Evolutionary conservation across 2,888 invertebrate genomes (phyloP).

Genomic region (Poecilobothrus nobilitatus): DNA sequence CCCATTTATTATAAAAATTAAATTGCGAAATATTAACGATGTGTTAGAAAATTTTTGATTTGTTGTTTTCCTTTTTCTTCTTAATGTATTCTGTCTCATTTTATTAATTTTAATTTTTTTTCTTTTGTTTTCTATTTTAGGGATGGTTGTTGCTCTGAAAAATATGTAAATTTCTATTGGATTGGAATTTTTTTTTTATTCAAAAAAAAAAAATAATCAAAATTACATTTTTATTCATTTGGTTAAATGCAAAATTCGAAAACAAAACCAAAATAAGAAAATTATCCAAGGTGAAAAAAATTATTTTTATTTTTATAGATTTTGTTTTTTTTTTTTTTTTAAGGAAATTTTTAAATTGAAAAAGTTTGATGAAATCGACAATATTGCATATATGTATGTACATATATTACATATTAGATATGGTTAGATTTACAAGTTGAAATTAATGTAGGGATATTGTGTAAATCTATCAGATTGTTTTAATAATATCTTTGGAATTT

Average conservation of each 20-base stretch:
- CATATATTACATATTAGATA: no score
- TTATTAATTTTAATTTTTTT: constrained; percentile 1
- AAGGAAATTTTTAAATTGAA: neutral
- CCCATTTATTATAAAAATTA: no score
- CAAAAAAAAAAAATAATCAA: neutral
- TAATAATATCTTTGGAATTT: no score
- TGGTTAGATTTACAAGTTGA: no score
- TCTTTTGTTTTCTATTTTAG: neutral
- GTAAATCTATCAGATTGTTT: no score
- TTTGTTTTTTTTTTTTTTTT: neutral
- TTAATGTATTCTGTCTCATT: neutral
- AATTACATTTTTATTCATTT: neutral
- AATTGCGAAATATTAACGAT: no score
- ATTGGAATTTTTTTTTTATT: neutral
- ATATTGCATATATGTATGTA: neutral
- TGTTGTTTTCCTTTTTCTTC: neutral
- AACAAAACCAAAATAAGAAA: no score
- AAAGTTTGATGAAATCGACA: constrained; percentile 1
- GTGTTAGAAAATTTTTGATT: neutral
- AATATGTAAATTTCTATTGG: neutral
- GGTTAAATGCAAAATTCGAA: neutral
- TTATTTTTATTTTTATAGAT: neutral
- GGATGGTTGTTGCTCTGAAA: neutral
- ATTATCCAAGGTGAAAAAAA: no score
- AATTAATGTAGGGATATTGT: no score